A percentile compares a stretch with the other conserved stretches of the same genome.
Evolutionary conservation across 2,888 invertebrate genomes (phyloP).

Genomic region (Lagria hirta): DNA sequence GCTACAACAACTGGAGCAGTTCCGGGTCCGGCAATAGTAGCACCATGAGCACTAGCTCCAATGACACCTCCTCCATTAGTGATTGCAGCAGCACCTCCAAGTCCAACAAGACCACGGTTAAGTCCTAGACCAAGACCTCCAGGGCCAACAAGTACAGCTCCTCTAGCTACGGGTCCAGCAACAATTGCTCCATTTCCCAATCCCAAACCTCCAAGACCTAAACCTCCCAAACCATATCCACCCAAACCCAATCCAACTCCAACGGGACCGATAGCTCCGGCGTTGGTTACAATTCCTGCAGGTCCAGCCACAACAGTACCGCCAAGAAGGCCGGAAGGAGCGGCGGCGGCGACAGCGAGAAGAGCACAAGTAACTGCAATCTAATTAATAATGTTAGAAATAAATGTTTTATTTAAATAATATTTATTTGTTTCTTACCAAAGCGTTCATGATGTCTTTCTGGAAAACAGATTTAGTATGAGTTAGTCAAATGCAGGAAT

Average conservation of each 20-base stretch:
- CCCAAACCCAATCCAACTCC: conserved; percentile 3
- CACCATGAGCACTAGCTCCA: conserved; percentile 40
- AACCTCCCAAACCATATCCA: neutral
- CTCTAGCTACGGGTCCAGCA: conserved; percentile 1
- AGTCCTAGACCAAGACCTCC: no score
- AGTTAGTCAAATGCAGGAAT: conserved; percentile 32
- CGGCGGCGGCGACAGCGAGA: conserved; percentile 29
- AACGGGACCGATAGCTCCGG: conserved; percentile 28
- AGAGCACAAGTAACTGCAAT: conserved; percentile 20
- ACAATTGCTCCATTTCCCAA: neutral
- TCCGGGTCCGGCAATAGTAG: conserved; percentile 40
- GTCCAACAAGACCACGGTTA: no score
- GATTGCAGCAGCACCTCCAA: conserved; percentile 9
- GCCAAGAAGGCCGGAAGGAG: conserved; percentile 30
- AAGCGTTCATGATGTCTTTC: conserved; percentile 19
- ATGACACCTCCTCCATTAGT: conserved; percentile 32
- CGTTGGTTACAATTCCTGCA: conserved; percentile 31
- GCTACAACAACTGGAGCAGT: conserved; percentile 40
- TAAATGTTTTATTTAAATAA: neutral
- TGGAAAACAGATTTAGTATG: conserved; percentile 30
- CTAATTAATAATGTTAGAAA: conserved; percentile 14
- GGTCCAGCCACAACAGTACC: conserved; percentile 27
- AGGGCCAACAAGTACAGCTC: no score
- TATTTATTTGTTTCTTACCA: conserved; percentile 18
- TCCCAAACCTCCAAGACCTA: neutral